A percentile compares a stretch with the other conserved stretches of the same genome.
phyloP scores from a whole-genome alignment of 1,140 invertebrate genomes.

The Trichoplusia ni region DNA sequence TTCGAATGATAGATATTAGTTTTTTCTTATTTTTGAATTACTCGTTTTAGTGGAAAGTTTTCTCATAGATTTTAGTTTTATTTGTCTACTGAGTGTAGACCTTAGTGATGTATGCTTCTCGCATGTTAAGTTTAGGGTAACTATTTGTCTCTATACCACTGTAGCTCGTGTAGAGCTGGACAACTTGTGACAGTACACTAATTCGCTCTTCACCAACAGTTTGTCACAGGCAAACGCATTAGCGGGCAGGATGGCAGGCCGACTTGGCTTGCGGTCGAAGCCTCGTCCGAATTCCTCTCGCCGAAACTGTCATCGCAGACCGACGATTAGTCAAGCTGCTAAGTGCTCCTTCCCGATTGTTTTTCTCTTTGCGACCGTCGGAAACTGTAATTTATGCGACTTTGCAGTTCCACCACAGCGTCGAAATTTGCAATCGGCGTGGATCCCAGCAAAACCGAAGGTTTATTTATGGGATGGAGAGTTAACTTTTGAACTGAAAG shows the following conservation, averaged over 20 bases:
- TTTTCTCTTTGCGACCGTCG: constrained; percentile 70
- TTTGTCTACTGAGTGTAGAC: too few species aligned
- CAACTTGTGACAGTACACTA: constrained; percentile 15
- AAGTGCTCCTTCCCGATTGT: constrained; percentile 77
- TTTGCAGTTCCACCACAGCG: constrained; percentile 69
- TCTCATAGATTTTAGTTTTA: too few species aligned
- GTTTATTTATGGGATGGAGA: constrained; percentile 76
- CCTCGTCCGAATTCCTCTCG: constrained; percentile 52
- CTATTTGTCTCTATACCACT: neutral
- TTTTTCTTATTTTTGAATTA: too few species aligned
- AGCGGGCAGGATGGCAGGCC: constrained; percentile 33
- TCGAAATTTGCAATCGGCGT: constrained; percentile 75
- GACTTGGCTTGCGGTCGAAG: constrained; percentile 44
- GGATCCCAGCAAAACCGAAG: constrained; percentile 75
- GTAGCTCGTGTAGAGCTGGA: neutral
- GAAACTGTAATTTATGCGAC: constrained; percentile 78
- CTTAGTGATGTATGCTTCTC: too few species aligned
- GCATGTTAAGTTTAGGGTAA: too few species aligned
- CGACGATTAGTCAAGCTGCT: constrained; percentile 76
- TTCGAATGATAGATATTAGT: too few species aligned
- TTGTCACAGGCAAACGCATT: constrained; percentile 52
- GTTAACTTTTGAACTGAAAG: constrained; percentile 72
- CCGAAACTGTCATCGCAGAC: constrained; percentile 65
- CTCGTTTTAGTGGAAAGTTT: too few species aligned
- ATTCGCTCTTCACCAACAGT: constrained; percentile 41